A percentile compares a stretch with the other conserved stretches of the same genome.
Conservation (phyloP, 2,113 vertebrate genomes). For the Pampusana beccarii region DNA sequence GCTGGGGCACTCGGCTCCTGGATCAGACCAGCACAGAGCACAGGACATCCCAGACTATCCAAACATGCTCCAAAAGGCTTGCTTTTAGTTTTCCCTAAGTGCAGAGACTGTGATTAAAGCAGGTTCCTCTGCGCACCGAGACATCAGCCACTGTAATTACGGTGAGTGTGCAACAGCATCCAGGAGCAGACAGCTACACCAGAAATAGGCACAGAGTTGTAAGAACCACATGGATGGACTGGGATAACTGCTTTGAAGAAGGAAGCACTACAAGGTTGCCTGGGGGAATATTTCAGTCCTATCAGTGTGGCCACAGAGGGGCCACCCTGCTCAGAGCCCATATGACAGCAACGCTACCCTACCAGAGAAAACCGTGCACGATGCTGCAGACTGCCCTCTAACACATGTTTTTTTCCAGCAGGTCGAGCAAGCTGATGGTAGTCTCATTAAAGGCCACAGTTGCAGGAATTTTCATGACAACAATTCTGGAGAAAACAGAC, state of each 20-base stretch:
- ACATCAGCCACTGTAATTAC: background rate
- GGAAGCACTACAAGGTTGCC: background rate
- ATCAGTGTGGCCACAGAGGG: background rate
- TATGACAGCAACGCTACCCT: background rate
- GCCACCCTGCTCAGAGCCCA: background rate
- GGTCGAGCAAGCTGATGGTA: background rate
- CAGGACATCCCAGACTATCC: background rate
- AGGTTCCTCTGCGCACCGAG: background rate
- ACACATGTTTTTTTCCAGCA: background rate
- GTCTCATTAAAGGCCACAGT: background rate
- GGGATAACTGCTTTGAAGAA: background rate
- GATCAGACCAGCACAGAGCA: background rate
- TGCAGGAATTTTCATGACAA: background rate
- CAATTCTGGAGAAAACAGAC: background rate
- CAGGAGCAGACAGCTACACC: background rate
- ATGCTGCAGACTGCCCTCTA: background rate
- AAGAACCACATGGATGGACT: background rate
- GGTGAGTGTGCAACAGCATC: background rate
- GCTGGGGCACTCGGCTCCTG: background rate
- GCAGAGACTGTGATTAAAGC: background rate
- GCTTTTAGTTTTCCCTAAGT: background rate
- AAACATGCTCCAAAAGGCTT: background rate
- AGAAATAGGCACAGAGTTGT: background rate
- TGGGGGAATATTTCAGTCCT: background rate
- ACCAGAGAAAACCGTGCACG: fast-evolving